These are phyloP conservation scores for Papilio xuthus DNA, from an alignment of 1,140 invertebrate species.

Conservation along the genomic window DNA sequence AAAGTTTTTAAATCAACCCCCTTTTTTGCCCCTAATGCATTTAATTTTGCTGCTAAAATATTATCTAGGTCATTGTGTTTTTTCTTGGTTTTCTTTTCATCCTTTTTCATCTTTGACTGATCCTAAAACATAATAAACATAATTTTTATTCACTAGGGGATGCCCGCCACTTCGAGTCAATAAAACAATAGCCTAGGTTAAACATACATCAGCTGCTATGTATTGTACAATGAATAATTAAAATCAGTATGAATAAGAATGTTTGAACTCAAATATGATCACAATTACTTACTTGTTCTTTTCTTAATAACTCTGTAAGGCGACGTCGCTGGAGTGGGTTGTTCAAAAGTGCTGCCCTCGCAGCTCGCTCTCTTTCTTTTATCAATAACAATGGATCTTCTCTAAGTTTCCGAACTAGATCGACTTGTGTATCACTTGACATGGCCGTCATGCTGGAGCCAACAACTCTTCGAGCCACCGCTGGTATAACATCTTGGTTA, in stretches of 20 bases:
- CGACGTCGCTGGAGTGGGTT: conserved; percentile 96
- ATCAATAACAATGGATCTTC: conserved; percentile 95
- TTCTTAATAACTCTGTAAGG: conserved; percentile 88
- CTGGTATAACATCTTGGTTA: conserved; percentile 89
- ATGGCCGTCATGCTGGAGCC: conserved; percentile 71
- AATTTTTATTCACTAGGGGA: not conserved
- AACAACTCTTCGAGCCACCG: conserved; percentile 86
- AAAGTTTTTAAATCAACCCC: conserved; percentile 68
- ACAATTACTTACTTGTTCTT: conserved; percentile 77
- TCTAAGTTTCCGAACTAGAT: conserved; percentile 91
- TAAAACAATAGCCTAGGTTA: no score
- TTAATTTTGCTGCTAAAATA: conserved; percentile 82
- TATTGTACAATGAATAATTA: no score
- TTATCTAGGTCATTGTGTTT: conserved; percentile 79
- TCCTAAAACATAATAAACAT: conserved; percentile 51
- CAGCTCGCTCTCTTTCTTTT: conserved; percentile 92
- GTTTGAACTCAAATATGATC: conserved; percentile 5
- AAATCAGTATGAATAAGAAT: conserved; percentile 15
- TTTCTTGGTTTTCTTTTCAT: conserved; percentile 83
- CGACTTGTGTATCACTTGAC: conserved; percentile 86
- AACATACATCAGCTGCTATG: no score
- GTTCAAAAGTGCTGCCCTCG: conserved; percentile 88
- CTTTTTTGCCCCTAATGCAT: conserved; percentile 75
- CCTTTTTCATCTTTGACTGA: conserved; percentile 77
- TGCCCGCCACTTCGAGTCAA: no score